Conservation (phyloP, 1,140 invertebrate genomes). For the Orius insidiosus region DNA sequence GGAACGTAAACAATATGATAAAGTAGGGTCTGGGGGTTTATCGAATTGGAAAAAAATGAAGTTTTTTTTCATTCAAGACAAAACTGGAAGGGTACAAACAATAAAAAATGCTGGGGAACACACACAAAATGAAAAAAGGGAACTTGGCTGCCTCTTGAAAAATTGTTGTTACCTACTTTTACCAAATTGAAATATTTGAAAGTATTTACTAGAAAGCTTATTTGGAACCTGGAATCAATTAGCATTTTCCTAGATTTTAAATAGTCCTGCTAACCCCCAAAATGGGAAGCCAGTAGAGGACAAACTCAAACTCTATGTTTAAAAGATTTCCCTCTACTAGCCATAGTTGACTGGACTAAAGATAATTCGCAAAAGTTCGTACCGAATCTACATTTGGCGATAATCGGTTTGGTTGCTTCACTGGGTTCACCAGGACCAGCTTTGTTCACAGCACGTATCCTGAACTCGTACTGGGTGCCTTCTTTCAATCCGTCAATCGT, state of each 20-base stretch:
- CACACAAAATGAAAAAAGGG: no score
- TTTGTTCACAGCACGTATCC: constrained; percentile 88
- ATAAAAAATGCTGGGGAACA: no score
- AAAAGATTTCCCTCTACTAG: no score
- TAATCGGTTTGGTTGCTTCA: constrained; percentile 83
- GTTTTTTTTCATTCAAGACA: background rate
- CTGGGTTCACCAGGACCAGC: constrained; percentile 89
- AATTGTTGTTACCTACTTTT: background rate
- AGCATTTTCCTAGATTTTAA: no score
- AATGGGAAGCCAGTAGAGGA: no score
- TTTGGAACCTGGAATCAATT: no score
- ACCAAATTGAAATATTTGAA: background rate
- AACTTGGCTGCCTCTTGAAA: background rate
- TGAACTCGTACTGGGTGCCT: constrained; percentile 89
- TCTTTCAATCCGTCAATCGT: constrained; percentile 84
- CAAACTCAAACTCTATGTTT: no score
- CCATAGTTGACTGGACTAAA: background rate
- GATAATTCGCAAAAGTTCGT: constrained; percentile 29
- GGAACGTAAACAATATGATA: no score
- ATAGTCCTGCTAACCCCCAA: no score
- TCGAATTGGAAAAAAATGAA: background rate
- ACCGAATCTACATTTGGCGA: constrained; percentile 82
- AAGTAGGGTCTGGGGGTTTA: no score
- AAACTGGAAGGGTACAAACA: background rate
- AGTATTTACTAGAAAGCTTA: no score